Evolutionary conservation across 2,113 vertebrate species (phyloP), one percentile per base, ranked within the genome.

Genomic region (Dolichotis patagonum): DNA sequence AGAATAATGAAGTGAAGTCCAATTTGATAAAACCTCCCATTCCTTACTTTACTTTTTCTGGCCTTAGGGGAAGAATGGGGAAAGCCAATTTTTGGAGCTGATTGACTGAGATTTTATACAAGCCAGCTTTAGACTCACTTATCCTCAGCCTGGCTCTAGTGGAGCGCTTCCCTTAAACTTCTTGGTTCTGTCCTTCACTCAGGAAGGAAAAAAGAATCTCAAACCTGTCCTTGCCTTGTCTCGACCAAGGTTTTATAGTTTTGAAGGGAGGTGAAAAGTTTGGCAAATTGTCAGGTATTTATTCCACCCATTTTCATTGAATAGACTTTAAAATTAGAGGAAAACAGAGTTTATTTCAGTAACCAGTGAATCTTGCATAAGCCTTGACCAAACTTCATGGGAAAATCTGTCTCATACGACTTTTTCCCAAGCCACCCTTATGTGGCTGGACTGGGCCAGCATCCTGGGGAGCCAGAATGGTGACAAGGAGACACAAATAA

Each of bases 1-100:
- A 85, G 88, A 96, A 62, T 77, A 97, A 97, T 77, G 84, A 78
- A 96, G 91, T 67, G 17, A 95, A 95, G 90, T 92, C 91, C 95
- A 75, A 77, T 82, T 94, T 95, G 80, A 95, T 97, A 77, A 78
- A 97, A 73, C 22, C 60, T 92, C 88, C 52, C 46, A 5, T 85
- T 93, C 41, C 30, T 95, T 87, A 54, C 32, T 88, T 86, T 28
- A 30, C 73, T 93, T 95, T 83, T 65, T 88, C 81, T 85, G 80
- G 75, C 77, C 81, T 93, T 73, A 78, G 41, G 58, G 49, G 30
- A 82, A 77, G 67, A 85, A 82, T 20, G 58, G 20, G 28, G 41
- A n/a, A 94, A 78, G 85, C 81, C 83, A 87, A 62, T 97, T 96
- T 97, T 28, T 63, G 73, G 84, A 90, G 4, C 69, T 95, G 94